Conservation (phyloP, 2,888 invertebrate species). For the Lepidonotus clava region DNA sequence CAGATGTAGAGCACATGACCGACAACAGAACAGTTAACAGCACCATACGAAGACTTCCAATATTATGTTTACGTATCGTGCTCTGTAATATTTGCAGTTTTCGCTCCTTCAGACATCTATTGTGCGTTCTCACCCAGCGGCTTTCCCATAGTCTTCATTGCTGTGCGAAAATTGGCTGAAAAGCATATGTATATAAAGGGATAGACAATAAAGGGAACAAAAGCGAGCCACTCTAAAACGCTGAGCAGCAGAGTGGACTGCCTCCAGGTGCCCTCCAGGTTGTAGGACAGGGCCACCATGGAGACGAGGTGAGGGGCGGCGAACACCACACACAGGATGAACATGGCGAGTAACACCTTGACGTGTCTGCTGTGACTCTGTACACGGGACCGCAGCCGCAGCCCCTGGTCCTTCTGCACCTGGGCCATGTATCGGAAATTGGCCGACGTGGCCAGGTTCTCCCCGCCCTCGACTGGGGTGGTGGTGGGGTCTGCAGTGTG, state of each 20-base stretch:
- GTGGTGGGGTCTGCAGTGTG: background rate
- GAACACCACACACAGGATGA: background rate
- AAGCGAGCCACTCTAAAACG: slow-evolving; percentile 35
- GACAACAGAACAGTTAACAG: no score
- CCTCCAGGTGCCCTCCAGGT: background rate
- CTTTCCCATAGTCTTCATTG: background rate
- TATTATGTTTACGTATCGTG: no score
- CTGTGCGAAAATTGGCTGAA: slow-evolving; percentile 7
- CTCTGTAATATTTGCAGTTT: no score
- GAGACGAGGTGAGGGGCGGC: background rate
- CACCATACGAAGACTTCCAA: no score
- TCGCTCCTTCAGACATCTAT: no score
- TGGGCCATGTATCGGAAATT: slow-evolving; percentile 21
- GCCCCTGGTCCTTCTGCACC: slow-evolving; percentile 12
- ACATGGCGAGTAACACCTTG: background rate
- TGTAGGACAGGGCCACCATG: background rate
- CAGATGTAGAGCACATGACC: no score
- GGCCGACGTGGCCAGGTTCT: slow-evolving; percentile 8
- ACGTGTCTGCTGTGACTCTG: background rate
- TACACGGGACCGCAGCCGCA: background rate
- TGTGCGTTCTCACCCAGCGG: background rate
- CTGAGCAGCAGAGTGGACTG: background rate
- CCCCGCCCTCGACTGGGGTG: background rate
- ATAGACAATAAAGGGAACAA: slow-evolving; percentile 7
- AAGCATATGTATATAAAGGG: slow-evolving; percentile 11